Evolutionary conservation across 1,140 invertebrate species (phyloP).

Genomic region (Brachionus paranguensis): DNA sequence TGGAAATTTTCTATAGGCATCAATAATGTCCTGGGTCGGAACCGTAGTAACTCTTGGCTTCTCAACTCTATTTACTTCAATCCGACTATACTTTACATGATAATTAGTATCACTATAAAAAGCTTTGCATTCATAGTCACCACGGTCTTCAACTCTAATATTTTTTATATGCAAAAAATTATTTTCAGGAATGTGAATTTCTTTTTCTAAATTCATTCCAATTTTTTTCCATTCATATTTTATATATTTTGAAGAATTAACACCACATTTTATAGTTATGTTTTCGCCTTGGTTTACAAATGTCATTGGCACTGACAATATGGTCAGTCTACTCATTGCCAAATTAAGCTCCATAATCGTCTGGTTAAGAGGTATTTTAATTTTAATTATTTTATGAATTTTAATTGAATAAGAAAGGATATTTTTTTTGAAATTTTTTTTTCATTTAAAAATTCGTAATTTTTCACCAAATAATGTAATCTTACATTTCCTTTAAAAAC

Average conservation of each 20-base stretch:
- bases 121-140: slow-evolving; percentile 7
- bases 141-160: background rate
- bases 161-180: background rate
- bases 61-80: slow-evolving; percentile 15
- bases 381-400: no score
- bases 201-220: background rate
- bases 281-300: background rate
- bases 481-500: no score
- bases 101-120: background rate
- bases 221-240: slow-evolving; percentile 21
- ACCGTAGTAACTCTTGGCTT: background rate
- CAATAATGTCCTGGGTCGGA: background rate
- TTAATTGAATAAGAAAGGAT: no score
- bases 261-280: background rate
- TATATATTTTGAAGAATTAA: background rate
- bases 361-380: no score
- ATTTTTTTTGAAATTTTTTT: no score
- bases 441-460: no score
- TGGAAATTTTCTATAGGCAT: background rate
- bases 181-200: background rate
- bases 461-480: no score
- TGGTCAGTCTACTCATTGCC: background rate
- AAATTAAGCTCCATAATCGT: no score
- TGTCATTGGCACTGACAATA: background rate
- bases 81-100: background rate